Base-by-base conservation (phyloP, 2,888 invertebrate species). In the Trisateles emortualis region DNA sequence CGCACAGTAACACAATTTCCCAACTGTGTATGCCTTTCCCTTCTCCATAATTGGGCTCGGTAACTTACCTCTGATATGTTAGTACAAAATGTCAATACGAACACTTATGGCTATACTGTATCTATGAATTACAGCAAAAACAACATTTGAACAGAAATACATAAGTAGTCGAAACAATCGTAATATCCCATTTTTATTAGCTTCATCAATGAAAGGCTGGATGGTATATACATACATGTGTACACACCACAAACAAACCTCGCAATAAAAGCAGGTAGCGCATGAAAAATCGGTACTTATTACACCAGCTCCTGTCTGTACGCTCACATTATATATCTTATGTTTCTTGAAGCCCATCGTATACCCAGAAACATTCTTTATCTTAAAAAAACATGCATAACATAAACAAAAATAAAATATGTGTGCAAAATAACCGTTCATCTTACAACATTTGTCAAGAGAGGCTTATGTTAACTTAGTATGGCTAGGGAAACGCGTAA, bases 361-460 rank as follows among this genome's bases (percentile, higher is more conserved):
- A 70, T 70, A 75, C 65, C 68, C 68, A 63, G 68, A 62, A 74
- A 78, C 74, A 81, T 86, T 79, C 36, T 81, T 82, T 84, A 80
- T 53, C 49, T 74, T 72, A 72, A 78, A 82, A 83, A 88, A 83
- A 80, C 67, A 83, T 75, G 65, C 72, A 81, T 68, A 86, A 83
- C 81, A 86, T 84, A 86, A 87, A 88, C 86, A 86, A 26, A n/a
- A 26, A 26, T 8, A 26, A 26, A 26, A 26, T 26, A 26, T 26
- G 80, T 82, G 84, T 79, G 85, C 83, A 86, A 87, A 88, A 90
- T 88, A 90, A 89, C 90, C 87, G 88, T 91, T 89, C 88, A 89
- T 90, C 90, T 89, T 86, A 84, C n/a, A 83, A 82, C 90, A 92
- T 92, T 91, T 92, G 92, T 92, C 92, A 91, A 80, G 83, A 78